These are phyloP conservation scores for Pyrrhia umbra DNA, from an alignment of 2,888 invertebrate genomes.

Conservation along the genomic window DNA sequence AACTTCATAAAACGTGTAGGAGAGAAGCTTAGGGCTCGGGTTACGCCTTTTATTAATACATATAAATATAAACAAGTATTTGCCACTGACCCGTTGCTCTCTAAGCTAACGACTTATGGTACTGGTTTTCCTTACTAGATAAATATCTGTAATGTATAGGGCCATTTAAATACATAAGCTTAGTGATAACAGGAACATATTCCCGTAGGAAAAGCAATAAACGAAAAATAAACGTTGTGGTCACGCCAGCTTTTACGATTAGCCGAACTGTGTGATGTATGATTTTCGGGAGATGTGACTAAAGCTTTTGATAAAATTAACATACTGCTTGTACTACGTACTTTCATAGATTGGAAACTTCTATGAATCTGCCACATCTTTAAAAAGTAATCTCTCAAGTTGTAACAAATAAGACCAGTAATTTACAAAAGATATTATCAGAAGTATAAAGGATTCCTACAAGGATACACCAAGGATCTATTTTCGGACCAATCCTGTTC, in stretches of 20 bases:
- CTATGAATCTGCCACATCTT: background rate
- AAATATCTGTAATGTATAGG: constrained; percentile 12
- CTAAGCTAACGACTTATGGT: constrained; percentile 35
- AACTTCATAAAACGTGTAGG: constrained; percentile 56
- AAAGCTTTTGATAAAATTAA: constrained; percentile 8
- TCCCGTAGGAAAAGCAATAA: background rate
- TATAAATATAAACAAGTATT: constrained; percentile 53
- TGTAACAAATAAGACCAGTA: background rate
- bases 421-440: background rate
- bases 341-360: background rate
- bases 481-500: constrained; percentile 1
- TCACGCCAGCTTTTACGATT: background rate
- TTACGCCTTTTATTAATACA: constrained; percentile 47
- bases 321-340: background rate
- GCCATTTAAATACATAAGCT: background rate
- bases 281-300: background rate
- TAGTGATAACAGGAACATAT: constrained; percentile 1
- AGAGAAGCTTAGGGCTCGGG: constrained; percentile 35
- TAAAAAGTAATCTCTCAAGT: background rate
- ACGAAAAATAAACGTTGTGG: background rate
- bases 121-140: constrained; percentile 27
- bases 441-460: background rate
- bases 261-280: background rate
- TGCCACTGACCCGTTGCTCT: constrained; percentile 47
- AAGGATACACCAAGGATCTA: constrained; percentile 7